Base-by-base conservation (phyloP, 2,888 invertebrate species). In the Eulithis testata region DNA sequence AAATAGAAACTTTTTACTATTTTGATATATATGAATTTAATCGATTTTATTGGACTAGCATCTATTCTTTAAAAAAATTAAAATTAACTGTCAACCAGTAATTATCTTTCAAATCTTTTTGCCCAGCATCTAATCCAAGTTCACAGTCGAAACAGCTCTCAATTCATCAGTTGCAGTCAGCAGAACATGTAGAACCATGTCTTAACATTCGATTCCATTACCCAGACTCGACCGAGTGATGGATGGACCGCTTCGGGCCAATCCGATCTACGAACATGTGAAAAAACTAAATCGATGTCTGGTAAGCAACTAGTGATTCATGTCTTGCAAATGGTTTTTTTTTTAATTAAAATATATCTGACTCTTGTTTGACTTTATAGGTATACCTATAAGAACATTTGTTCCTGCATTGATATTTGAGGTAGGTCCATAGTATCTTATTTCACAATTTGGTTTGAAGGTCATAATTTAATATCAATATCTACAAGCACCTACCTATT, bases 231-330 rank as follows among this genome's bases (percentile, higher is more conserved):
- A 68, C 75, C 73, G 74, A 61, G 63, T 47, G 62, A 55, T 63
- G 82, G 82, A 85, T 85, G 75, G 74, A 78, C 58, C 49, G 70
- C 72, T 70, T 51, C 55, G 55, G 63, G 69, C 59, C 55, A 47
- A 57, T 63, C 66, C 57, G 47, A 69, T 64, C 57, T 21, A 56
- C 52, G 43, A 69, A 63, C 66, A 66, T 63, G 64, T 62, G 64
- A 71, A 69, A 62, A 62, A 69, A 52, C 58, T 12, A 57, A 47
- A 65, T 65, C 61, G 50, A 57, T 60, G 61, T 60, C 65, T 60
- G 27, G 14, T 58, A 62, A 45, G 49, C 45, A 52, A 61, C 11
- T 58, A n/a, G 44, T 47, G 43, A 31, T 40, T 49, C 14, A 14
- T 12, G 47, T 14, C 47, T 11, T 49, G 49, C 11, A 21, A 21